Evolutionary conservation across 2,113 vertebrate species (phyloP).

Genomic region (Forbesichthys papilliferus): DNA sequence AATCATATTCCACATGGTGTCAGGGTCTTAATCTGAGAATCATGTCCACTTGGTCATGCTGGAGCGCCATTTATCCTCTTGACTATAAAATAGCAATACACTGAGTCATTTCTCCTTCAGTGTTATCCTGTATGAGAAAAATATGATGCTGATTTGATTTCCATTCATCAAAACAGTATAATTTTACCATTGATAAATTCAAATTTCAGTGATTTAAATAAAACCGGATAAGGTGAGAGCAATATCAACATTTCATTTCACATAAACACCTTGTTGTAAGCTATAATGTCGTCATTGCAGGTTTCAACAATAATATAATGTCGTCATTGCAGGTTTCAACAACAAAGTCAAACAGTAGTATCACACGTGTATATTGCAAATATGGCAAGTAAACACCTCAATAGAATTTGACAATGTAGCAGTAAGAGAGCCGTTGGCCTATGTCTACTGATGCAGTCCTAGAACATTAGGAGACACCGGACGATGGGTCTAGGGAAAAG

Average conservation of each 20-base stretch:
- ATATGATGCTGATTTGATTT: background rate
- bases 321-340: too few relatives aligned
- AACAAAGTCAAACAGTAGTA: too few relatives aligned
- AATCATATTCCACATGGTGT: slow-evolving; percentile 74
- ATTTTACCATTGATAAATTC: background rate
- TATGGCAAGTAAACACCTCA: too few relatives aligned
- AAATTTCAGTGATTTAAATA: background rate
- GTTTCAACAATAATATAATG: too few relatives aligned
- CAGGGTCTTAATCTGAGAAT: slow-evolving; percentile 53
- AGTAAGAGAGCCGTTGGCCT: too few relatives aligned
- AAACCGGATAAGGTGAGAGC: background rate
- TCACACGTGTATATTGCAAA: too few relatives aligned
- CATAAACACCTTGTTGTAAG: background rate
- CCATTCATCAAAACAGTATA: background rate
- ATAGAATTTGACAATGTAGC: too few relatives aligned
- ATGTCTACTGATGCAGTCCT: too few relatives aligned
- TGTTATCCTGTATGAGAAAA: slow-evolving; percentile 47
- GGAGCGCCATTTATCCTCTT: slow-evolving; percentile 50
- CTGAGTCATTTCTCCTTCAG: slow-evolving; percentile 28
- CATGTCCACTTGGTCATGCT: slow-evolving; percentile 57
- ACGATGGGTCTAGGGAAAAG: background rate
- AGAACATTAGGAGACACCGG: background rate
- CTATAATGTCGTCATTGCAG: background rate
- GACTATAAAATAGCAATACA: slow-evolving; percentile 9
- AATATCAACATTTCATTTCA: background rate